phyloP scores from a whole-genome alignment of 1,140 invertebrate genomes.

The Hetaerina americana region DNA sequence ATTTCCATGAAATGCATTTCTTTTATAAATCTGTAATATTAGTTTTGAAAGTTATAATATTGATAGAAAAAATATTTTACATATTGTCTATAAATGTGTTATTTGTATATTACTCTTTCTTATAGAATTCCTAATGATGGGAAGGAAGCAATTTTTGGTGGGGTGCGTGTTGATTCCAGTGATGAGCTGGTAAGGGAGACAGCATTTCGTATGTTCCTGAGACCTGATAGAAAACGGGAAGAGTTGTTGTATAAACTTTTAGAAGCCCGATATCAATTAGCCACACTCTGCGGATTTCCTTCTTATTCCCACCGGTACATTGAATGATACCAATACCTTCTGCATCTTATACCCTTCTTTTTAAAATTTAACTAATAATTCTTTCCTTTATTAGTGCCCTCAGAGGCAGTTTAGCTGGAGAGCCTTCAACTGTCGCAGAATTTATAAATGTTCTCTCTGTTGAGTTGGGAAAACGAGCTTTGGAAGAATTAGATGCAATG shows the following conservation, averaged over 20 bases:
- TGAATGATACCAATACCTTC: not conserved
- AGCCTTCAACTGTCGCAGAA: constrained; percentile 18
- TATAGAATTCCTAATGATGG: constrained; percentile 59
- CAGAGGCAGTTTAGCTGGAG: constrained; percentile 4
- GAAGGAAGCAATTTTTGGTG: constrained; percentile 57
- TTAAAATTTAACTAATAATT: too few relatives aligned
- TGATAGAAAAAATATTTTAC: too few relatives aligned
- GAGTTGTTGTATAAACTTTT: constrained; percentile 58
- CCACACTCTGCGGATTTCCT: constrained; percentile 71
- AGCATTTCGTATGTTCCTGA: constrained; percentile 75
- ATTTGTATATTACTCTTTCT: too few relatives aligned
- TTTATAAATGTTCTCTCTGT: constrained; percentile 33
- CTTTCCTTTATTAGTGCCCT: constrained; percentile 10
- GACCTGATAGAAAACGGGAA: constrained; percentile 66
- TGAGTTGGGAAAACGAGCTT: constrained; percentile 20
- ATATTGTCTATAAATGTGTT: too few relatives aligned
- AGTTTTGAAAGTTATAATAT: too few relatives aligned
- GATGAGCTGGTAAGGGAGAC: constrained; percentile 71
- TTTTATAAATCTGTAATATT: too few relatives aligned
- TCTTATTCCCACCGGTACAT: constrained; percentile 69
- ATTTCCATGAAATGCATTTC: too few relatives aligned
- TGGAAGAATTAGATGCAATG: constrained; percentile 26
- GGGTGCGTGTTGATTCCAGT: constrained; percentile 67
- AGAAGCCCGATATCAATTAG: constrained; percentile 57
- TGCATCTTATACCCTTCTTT: too few relatives aligned